Evolutionary conservation across 2,113 vertebrate species (phyloP), one percentile per base, ranked within the genome.

Genomic region (Nerophis ophidion): DNA sequence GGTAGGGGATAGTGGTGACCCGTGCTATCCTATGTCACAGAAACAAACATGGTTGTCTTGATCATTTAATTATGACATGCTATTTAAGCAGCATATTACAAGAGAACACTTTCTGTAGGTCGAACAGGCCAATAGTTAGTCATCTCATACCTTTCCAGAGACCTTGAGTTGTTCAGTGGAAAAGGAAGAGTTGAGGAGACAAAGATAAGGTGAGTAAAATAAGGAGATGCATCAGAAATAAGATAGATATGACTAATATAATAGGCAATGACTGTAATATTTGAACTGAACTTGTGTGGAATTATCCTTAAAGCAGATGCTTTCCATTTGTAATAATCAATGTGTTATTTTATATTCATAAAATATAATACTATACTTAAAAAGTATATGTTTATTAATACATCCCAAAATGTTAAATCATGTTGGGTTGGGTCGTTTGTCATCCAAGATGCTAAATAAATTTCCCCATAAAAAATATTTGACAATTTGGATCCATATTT

Each of bases 121-220:
- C 42, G 1, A 76, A 50, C 61, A 16, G 70, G 57, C 81, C 66
- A 75, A 62, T 55, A 57, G 69, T 70, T 70, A 63, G 65, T 72
- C 1, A 67, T 78, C 49, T 88, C 91, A 84, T 93, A 91, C 90
- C 91, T 93, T 91, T 91, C 90, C 75, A 92, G 91, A 89, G 89
- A 93, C 85, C 91, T 93, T 86, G 74, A 86, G 26, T 84, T 76
- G 72, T 85, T 84, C 86, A 87, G 84, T 77, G 76, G 81, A 77
- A 90, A 86, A 87, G 64, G 82, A 88, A 85, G 76, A 84, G 60
- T 65, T 68, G 73, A 71, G 66, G 74, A 74, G 76, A 72, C 74
- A 82, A 81, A 82, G 80, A 81, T 84, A 85, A 79, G 40, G 11
- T 11, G 10, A 3, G 57, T 53, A 86, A 78, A 78, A 66, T 83